Conservation (phyloP, 2,113 vertebrate species). For the Anolis carolinensis region DNA sequence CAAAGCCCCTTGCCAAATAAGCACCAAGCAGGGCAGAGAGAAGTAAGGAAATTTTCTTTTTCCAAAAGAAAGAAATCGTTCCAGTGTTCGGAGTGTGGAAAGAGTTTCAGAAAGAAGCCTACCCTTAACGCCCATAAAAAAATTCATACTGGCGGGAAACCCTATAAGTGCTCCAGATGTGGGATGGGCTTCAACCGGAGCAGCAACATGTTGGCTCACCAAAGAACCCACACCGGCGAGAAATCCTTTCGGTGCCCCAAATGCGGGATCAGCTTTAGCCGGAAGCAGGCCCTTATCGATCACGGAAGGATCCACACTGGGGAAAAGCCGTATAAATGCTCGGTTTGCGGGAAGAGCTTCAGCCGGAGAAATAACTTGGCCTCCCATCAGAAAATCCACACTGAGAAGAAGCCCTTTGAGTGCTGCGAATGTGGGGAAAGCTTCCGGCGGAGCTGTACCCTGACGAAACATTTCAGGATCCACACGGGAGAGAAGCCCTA, state of each 20-base stretch:
- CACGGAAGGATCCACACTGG: not conserved
- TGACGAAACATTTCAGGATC: not conserved
- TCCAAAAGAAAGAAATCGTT: not conserved
- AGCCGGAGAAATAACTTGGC: not conserved
- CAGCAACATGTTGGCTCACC: not conserved
- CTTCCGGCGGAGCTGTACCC: not conserved
- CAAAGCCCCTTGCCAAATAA: not conserved
- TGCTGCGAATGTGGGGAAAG: not conserved
- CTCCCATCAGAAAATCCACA: not conserved
- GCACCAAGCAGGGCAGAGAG: not conserved
- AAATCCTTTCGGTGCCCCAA: not conserved
- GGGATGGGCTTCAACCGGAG: not conserved
- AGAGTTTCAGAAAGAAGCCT: not conserved
- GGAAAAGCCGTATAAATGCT: not conserved
- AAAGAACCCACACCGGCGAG: not conserved
- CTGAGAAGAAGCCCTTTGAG: not conserved
- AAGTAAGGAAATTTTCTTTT: not conserved
- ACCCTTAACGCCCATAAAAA: not conserved
- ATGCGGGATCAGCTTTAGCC: not conserved
- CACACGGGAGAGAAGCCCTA: not conserved
- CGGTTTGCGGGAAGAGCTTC: not conserved
- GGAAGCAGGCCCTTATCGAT: not conserved
- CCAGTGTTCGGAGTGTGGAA: not conserved
- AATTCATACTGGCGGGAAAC: not conserved
- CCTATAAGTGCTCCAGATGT: not conserved